A percentile compares a stretch with the other conserved stretches of the same genome.
These are phyloP conservation scores for Ormyrus pomaceus DNA, from an alignment of 2,888 invertebrate species.

Conservation along the genomic window DNA sequence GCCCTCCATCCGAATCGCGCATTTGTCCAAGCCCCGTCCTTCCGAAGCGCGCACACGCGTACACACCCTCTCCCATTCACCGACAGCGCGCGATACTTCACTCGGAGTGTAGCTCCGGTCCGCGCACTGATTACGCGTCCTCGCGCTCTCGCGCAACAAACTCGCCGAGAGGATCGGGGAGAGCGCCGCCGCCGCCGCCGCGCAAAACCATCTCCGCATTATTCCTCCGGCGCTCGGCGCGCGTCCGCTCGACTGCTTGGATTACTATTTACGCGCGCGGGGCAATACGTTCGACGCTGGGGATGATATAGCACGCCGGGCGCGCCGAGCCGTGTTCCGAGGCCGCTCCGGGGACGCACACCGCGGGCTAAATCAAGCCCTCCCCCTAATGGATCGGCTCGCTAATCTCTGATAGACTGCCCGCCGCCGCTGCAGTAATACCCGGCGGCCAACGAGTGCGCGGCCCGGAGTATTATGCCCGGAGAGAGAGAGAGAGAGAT, in stretches of 20 bases:
- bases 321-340: not conserved
- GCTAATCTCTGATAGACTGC: conserved; percentile 71
- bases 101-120: too few species aligned
- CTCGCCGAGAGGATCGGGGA: too few species aligned
- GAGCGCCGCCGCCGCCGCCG: not conserved
- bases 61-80: too few species aligned
- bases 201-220: conserved; percentile 24
- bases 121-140: too few species aligned
- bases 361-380: conserved; percentile 66
- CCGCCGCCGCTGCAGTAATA: not conserved
- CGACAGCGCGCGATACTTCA: too few species aligned
- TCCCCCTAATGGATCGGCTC: conserved; percentile 69
- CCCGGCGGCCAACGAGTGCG: too few species aligned
- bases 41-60: too few species aligned
- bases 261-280: not conserved
- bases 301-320: not conserved
- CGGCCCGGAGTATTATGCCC: too few species aligned
- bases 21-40: too few species aligned
- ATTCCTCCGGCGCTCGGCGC: not conserved
- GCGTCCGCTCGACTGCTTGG: not conserved
- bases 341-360: conserved; percentile 59
- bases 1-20: too few species aligned
- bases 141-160: too few species aligned
- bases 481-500: too few species aligned
- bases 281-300: not conserved